Conservation (phyloP, 2,797 vertebrate genomes). For the Sternarchorhynchus goeldii region DNA sequence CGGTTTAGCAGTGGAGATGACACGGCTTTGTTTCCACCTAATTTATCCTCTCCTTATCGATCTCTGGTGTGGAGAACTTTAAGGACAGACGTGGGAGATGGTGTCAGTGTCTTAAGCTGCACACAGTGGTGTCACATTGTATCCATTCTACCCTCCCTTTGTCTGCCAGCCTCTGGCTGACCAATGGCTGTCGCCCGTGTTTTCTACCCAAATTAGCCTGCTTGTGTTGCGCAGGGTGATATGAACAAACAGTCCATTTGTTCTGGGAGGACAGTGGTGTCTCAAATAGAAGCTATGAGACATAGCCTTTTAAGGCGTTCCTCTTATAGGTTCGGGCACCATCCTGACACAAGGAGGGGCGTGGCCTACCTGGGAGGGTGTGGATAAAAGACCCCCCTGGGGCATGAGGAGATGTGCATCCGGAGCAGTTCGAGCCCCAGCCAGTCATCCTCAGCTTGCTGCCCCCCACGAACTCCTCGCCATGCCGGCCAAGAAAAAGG, state of each 20-base stretch:
- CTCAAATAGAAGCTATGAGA: slow-evolving; percentile 87
- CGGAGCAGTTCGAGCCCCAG: slow-evolving; percentile 54
- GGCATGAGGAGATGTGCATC: slow-evolving; percentile 52
- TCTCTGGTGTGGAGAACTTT: neutral
- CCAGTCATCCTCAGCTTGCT: slow-evolving; percentile 47
- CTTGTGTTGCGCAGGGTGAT: slow-evolving; percentile 15
- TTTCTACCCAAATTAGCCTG: slow-evolving; percentile 53
- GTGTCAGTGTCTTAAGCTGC: neutral
- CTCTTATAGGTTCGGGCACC: slow-evolving; percentile 73
- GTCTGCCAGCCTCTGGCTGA: slow-evolving; percentile 6
- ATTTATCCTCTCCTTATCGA: neutral
- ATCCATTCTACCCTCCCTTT: slow-evolving; percentile 1
- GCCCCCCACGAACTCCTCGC: slow-evolving; percentile 18
- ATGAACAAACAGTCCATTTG: slow-evolving; percentile 54
- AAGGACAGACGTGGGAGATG: neutral
- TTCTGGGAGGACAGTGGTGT: slow-evolving; percentile 70
- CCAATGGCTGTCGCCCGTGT: slow-evolving; percentile 24
- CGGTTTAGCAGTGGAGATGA: too few species aligned
- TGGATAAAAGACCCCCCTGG: slow-evolving; percentile 69
- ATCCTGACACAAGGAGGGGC: slow-evolving; percentile 56
- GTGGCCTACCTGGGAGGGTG: slow-evolving; percentile 66
- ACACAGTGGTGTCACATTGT: slow-evolving; percentile 16
- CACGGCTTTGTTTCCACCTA: neutral
- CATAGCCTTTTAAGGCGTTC: slow-evolving; percentile 90
- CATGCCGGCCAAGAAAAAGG: slow-evolving; percentile 97